Base-by-base conservation (phyloP, 2,113 vertebrate species). In the Chaetodon auriga region DNA sequence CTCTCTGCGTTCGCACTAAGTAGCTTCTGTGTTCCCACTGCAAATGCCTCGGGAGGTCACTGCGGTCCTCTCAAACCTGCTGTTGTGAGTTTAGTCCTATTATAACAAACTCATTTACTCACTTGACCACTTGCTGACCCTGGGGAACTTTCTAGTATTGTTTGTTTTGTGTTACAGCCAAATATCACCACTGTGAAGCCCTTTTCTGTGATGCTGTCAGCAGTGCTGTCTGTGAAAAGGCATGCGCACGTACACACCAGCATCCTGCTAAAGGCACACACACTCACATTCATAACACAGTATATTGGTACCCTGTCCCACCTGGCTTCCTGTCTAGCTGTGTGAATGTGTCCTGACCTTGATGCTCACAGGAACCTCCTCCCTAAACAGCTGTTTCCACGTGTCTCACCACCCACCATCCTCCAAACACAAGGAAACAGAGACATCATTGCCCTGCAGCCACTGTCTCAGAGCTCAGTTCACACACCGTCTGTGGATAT, bases 371-470 rank as follows among this genome's bases (percentile, higher is more conserved):
- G 93, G 93, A 92, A 92, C 75, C 92, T 81, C 87, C 90, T 89
- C 90, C 91, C 86, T 74, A 89, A 91, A 91, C 92, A 91, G 89
- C 92, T 92, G 92, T 57, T 94, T 94, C 92, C 91, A 89, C 18
- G 23, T 81, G 79, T 85, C 80, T 80, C 82, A 77, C 46, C 25
- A 12, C 80, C 82, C 82, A 77, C 46, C 25, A 12, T 79, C 81
- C 65, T 85, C 53, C 65, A 60, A 62, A 84, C 69, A 81, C 65
- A 18, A 79, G 89, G 87, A 87, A 89, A 86, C 68, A 12, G 65
- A 77, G 63, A 72, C 63, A 75, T 38, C 63, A 75, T 38, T 60
- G 58, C 70, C 48, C 57, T 15, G 46, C 8, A 66, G 77, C 85
- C 51, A 23, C 38, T 1, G 16, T 69, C 60, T 84, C 54, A 46